Conservation (phyloP, 2,113 vertebrate genomes). For the Myotis davidii region DNA sequence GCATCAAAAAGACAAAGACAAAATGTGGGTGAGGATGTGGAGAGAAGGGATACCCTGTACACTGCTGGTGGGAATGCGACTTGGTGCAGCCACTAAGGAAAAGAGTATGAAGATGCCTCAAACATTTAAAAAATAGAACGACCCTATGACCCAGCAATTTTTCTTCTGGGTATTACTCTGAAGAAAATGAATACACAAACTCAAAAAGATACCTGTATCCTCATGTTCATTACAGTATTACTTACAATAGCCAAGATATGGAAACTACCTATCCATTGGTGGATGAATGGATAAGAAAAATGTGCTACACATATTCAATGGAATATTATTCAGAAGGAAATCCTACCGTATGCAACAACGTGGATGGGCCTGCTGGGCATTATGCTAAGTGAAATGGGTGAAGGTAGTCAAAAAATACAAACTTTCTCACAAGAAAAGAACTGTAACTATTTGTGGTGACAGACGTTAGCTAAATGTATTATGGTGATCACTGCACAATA, state of each 20-base stretch:
- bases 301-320: neutral
- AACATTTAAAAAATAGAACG: neutral
- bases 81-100: neutral
- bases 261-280: neutral
- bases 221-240: neutral
- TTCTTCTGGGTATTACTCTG: neutral
- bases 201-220: neutral
- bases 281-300: neutral
- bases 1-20: neutral
- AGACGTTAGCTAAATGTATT: neutral
- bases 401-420: neutral
- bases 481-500: neutral
- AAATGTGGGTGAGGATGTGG: neutral
- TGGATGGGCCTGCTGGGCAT: neutral
- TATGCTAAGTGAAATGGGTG: neutral
- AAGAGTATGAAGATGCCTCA: neutral
- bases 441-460: neutral
- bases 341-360: neutral
- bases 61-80: neutral
- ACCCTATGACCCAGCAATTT: neutral
- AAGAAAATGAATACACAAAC: neutral
- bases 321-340: neutral
- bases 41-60: neutral
- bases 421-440: neutral
- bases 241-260: neutral